These are phyloP conservation scores for Eutolmus rufibarbis DNA, from an alignment of 2,888 invertebrate genomes.

Conservation along the genomic window DNA sequence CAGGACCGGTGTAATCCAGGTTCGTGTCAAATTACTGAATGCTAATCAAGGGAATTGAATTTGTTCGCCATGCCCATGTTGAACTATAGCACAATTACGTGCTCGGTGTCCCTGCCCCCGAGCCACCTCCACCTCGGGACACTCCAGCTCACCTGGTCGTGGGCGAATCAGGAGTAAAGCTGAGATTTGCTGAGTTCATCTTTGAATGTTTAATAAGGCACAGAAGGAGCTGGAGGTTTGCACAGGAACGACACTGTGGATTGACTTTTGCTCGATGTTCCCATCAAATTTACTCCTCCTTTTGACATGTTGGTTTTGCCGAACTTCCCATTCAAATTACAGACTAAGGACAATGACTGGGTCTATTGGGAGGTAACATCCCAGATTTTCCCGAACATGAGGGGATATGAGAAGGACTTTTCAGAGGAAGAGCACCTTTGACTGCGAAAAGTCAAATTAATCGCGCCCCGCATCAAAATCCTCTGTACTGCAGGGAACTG, in stretches of 20 bases:
- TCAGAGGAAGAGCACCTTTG: background rate
- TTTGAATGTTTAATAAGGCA: slow-evolving; percentile 7
- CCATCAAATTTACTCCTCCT: background rate
- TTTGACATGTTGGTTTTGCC: background rate
- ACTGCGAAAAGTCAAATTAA: background rate
- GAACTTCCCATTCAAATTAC: background rate
- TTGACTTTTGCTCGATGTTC: background rate
- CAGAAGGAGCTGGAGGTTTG: background rate
- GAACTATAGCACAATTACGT: background rate
- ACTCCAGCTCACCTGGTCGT: background rate
- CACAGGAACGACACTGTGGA: background rate
- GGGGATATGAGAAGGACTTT: background rate
- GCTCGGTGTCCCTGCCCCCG: background rate
- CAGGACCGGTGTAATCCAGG: background rate
- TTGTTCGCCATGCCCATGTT: background rate
- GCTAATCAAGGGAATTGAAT: background rate
- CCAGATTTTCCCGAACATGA: background rate
- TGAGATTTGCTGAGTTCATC: slow-evolving; percentile 4
- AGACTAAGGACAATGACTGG: background rate
- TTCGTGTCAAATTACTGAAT: background rate
- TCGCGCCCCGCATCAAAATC: background rate
- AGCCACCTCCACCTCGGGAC: background rate
- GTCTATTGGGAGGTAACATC: background rate
- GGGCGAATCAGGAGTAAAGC: background rate
- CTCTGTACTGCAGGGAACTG: background rate